Evolutionary conservation across 2,797 vertebrate genomes (phyloP).

Genomic region (Anas capensis): DNA sequence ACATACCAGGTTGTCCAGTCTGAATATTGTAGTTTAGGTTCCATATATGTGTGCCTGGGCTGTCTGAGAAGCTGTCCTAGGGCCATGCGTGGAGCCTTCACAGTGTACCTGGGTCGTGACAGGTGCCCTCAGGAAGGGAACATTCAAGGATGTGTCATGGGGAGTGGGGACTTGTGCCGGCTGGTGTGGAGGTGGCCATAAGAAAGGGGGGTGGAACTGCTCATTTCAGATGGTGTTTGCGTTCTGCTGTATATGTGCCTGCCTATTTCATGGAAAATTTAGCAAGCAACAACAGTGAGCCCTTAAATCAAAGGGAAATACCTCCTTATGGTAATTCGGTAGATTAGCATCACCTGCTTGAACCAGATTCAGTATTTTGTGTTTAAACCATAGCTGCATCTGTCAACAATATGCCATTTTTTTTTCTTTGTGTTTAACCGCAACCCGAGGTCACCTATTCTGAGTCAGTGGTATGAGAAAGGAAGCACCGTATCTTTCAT

Average conservation of each 20-base stretch:
- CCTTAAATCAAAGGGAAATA: constrained; percentile 4
- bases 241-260: fast-evolving
- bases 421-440: neutral
- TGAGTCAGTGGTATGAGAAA: neutral
- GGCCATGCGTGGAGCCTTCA: fast-evolving
- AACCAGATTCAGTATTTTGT: neutral
- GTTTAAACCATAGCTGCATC: neutral
- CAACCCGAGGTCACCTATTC: neutral
- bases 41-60: neutral
- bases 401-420: fast-evolving
- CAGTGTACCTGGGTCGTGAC: fast-evolving
- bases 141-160: fast-evolving
- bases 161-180: neutral
- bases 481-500: neutral
- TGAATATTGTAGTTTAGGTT: neutral
- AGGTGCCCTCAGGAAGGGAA: neutral
- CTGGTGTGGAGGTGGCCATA: neutral
- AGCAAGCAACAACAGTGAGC: neutral
- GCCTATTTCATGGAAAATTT: neutral
- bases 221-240: neutral
- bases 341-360: neutral
- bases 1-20: neutral
- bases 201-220: neutral
- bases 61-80: fast-evolving
- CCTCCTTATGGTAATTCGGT: neutral